Evolutionary conservation across 1,140 invertebrate species (phyloP).

Genomic region (Caerostris extrusa): DNA sequence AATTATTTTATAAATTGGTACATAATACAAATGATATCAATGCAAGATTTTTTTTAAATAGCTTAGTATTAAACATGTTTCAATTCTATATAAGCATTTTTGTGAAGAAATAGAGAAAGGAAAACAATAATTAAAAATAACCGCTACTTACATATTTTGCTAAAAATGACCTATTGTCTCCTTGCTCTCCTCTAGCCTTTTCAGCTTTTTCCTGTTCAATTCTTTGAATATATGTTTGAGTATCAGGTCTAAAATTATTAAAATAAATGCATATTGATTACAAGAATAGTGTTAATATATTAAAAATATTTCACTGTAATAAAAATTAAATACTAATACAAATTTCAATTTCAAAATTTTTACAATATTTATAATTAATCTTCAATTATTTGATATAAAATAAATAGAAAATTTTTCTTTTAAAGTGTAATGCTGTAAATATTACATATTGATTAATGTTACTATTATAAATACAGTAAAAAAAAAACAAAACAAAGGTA

Average conservation of each 20-base stretch:
- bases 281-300: no score
- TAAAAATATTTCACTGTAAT: no score
- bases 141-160: slow-evolving; percentile 95
- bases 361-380: no score
- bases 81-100: background rate
- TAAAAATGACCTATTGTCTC: slow-evolving; percentile 96
- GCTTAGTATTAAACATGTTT: background rate
- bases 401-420: no score
- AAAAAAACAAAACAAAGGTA: no score
- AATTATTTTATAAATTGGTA: no score
- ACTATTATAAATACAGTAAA: no score
- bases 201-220: slow-evolving; percentile 94
- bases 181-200: slow-evolving; percentile 92
- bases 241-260: slow-evolving; percentile 88
- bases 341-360: no score
- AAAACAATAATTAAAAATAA: background rate
- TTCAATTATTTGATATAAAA: no score
- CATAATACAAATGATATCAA: background rate
- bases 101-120: background rate
- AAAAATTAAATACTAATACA: no score
- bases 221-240: slow-evolving; percentile 94
- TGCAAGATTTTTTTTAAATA: background rate
- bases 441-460: no score
- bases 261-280: background rate
- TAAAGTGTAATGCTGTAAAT: no score